Percentiles rank a stretch among this genome's conserved stretches.
Evolutionary conservation across 2,113 vertebrate genomes (phyloP).

Genomic region (Oenanthe melanoleuca): DNA sequence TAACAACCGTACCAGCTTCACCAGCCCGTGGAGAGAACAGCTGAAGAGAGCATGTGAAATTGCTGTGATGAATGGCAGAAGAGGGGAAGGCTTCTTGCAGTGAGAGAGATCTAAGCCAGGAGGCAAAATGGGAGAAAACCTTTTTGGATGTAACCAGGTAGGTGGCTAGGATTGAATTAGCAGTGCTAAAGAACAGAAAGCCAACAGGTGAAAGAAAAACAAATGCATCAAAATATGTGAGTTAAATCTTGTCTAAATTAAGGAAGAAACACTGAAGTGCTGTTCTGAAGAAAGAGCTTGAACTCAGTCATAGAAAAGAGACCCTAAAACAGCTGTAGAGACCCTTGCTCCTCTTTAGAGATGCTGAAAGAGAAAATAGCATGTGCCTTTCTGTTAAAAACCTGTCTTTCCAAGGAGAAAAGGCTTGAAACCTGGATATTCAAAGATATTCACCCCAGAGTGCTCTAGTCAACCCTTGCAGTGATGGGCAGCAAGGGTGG

Average conservation of each 20-base stretch:
- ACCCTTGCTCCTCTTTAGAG: not conserved
- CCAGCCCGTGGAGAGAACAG: slow-evolving; percentile 56
- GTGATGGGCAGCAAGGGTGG: not conserved
- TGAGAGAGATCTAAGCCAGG: not conserved
- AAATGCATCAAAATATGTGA: not conserved
- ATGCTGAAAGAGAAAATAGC: not conserved
- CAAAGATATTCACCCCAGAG: not conserved
- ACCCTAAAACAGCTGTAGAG: not conserved
- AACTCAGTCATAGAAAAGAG: not conserved
- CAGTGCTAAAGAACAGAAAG: not conserved
- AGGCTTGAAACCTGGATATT: not conserved
- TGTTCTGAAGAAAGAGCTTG: not conserved
- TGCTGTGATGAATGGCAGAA: slow-evolving; percentile 40
- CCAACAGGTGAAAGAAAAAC: not conserved
- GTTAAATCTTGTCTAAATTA: not conserved
- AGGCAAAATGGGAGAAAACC: not conserved
- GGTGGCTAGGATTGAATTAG: not conserved
- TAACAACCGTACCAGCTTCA: slow-evolving; percentile 36
- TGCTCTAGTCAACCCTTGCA: not conserved
- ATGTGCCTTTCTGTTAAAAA: not conserved
- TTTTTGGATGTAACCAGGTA: not conserved
- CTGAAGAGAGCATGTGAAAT: slow-evolving; percentile 64
- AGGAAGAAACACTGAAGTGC: not conserved
- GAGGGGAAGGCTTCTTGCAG: not conserved
- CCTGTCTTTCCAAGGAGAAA: not conserved